Conservation (phyloP, 2,113 vertebrate species). For the Pionites leucogaster region DNA sequence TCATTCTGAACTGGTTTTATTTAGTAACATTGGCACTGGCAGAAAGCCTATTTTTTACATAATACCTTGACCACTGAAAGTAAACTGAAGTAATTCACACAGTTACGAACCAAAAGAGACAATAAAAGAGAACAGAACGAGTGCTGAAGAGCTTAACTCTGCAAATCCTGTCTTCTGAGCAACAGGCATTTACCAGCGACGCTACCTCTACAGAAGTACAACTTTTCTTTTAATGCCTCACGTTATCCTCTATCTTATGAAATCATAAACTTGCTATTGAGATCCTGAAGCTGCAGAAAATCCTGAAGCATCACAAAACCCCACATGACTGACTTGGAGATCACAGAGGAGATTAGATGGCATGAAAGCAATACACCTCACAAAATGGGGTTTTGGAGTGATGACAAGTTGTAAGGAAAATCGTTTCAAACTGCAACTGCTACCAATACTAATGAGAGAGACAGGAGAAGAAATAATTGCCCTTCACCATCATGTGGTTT, state of each 20-base stretch:
- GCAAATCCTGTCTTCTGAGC: not conserved
- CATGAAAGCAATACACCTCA: not conserved
- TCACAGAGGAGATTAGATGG: not conserved
- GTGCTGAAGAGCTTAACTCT: not conserved
- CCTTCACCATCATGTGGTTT: not conserved
- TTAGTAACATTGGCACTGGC: fast-evolving
- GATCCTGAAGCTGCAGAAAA: not conserved
- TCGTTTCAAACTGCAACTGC: not conserved
- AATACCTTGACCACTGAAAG: not conserved
- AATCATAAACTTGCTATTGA: not conserved
- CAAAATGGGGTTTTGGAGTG: not conserved
- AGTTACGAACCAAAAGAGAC: not conserved
- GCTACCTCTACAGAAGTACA: not conserved
- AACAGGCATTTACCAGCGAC: not conserved
- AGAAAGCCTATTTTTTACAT: not conserved
- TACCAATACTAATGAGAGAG: not conserved
- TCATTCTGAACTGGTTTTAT: not conserved
- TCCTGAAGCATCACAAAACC: not conserved
- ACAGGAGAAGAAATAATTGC: not conserved
- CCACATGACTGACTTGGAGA: not conserved
- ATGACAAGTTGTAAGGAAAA: not conserved
- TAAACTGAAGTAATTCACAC: not conserved
- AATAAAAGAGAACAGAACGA: not conserved
- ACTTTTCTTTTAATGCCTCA: not conserved
- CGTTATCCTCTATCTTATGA: not conserved